A percentile compares a stretch with the other conserved stretches of the same genome.
These are phyloP conservation scores for Blennius ocellaris DNA, from an alignment of 2,113 vertebrate genomes.

Conservation along the genomic window DNA sequence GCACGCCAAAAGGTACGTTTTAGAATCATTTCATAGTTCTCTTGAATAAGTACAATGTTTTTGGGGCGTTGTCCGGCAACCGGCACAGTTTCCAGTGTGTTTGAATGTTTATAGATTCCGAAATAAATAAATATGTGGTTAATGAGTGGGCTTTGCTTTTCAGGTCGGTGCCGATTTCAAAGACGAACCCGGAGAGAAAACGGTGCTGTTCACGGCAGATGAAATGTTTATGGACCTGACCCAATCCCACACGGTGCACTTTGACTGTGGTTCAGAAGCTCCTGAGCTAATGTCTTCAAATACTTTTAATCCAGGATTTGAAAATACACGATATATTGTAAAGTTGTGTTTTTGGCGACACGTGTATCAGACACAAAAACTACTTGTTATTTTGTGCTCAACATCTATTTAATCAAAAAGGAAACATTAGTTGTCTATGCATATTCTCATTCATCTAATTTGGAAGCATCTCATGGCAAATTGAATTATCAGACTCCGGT, in stretches of 20 bases:
- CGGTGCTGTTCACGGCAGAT: conserved; percentile 84
- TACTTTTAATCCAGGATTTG: conserved; percentile 40
- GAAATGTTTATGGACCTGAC: conserved; percentile 89
- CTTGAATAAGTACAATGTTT: too few species aligned
- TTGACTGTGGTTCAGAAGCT: conserved; percentile 7
- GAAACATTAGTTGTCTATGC: too few species aligned
- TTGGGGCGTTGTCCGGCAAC: too few species aligned
- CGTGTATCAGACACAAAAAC: too few species aligned
- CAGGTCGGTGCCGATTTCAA: conserved; percentile 55
- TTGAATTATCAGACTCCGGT: too few species aligned
- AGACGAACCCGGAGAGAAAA: conserved; percentile 76
- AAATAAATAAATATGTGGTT: neutral
- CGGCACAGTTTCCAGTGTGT: neutral
- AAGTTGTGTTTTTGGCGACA: too few species aligned
- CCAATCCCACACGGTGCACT: conserved; percentile 41
- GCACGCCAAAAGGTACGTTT: too few species aligned
- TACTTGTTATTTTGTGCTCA: too few species aligned
- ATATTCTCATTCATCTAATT: too few species aligned
- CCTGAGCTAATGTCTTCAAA: neutral
- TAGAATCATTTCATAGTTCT: too few species aligned
- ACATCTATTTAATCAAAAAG: too few species aligned
- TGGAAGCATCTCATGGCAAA: too few species aligned
- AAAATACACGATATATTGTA: conserved; percentile 30
- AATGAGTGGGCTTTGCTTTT: neutral
- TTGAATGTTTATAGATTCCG: neutral